Base-by-base conservation (phyloP, 92 coral and sea anemone genomes). In the Epizoanthus fatuus region DNA sequence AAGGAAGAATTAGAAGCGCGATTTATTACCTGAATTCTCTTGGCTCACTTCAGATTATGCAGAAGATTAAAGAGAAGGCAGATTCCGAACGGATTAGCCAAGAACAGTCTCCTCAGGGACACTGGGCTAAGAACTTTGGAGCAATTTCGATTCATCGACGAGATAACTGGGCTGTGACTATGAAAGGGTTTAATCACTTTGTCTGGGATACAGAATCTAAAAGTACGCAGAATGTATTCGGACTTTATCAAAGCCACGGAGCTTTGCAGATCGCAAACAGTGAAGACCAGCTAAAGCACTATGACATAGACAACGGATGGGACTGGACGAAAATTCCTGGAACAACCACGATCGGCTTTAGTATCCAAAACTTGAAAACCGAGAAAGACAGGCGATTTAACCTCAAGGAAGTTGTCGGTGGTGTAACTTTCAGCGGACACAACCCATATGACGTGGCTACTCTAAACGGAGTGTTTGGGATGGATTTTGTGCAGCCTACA, bases 231-330 rank as follows among this genome's bases (percentile, higher is more conserved):
- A 92, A 92, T 39, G 40, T 63, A 0, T 92, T 57, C 53, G 96
- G 93, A 4, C 35, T 86, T 22, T 93, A 74, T 22, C 87, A 63
- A 35, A 90, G 93, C 53, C 91, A 89, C 60, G 95, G 95, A 0
- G 89, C 95, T 2, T 42, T 92, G 39, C 90, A 79, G 35, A 90
- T 92, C 63, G 80, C 95, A 0, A 92, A 89, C 74, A 89, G 93
- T 71, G 95, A 89, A 58, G 80, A 38, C 8, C 63, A 88, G 4
- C 80, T 91, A 63, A 22, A 25, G 4, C 40, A 85, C 6, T 42
- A 78, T 42, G 89, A 87, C 49, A 72, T 83, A 3, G 65, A 56
- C 65, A 74, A 83, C 38, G 94, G 94, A 38, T 91, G 94, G 94
- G 88, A 87, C 69, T 22, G 25, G 25, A 22, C 25, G 25, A 22